phyloP scores from a whole-genome alignment of 2,888 invertebrate species.

The Cremastobaeus sp. region DNA sequence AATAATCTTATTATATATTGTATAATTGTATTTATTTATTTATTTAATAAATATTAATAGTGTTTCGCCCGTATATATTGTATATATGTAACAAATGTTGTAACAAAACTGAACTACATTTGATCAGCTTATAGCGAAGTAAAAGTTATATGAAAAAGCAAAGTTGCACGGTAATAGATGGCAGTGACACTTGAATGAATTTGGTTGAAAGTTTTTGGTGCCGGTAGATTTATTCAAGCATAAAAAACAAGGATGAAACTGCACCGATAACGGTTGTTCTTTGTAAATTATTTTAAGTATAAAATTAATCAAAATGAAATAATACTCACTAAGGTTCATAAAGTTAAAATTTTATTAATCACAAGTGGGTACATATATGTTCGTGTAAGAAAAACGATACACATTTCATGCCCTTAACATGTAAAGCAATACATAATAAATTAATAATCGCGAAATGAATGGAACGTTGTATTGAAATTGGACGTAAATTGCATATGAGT shows the following conservation, averaged over 20 bases:
- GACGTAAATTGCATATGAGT: constrained; percentile 7
- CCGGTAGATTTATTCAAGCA: constrained; percentile 45
- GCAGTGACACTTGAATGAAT: constrained; percentile 27
- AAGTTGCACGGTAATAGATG: no score
- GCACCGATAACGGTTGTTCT: background rate
- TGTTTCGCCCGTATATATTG: no score
- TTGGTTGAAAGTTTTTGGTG: constrained; percentile 45
- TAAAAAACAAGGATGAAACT: constrained; percentile 4
- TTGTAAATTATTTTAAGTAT: background rate
- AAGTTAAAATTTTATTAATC: constrained; percentile 46
- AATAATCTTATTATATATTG: no score
- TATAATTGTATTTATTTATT: no score
- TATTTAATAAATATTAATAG: no score
- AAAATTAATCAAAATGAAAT: background rate
- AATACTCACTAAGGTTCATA: background rate
- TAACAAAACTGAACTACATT: constrained; percentile 12
- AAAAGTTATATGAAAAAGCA: no score
- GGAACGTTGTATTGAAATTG: constrained; percentile 15
- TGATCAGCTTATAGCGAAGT: background rate
- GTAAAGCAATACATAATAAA: constrained; percentile 28
- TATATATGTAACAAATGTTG: no score
- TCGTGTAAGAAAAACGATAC: constrained; percentile 30
- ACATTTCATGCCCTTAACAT: constrained; percentile 15
- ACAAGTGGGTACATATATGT: constrained; percentile 36
- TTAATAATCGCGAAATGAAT: constrained; percentile 19